These are phyloP conservation scores for Polypterus senegalus DNA, from an alignment of 2,113 vertebrate species.

Conservation along the genomic window DNA sequence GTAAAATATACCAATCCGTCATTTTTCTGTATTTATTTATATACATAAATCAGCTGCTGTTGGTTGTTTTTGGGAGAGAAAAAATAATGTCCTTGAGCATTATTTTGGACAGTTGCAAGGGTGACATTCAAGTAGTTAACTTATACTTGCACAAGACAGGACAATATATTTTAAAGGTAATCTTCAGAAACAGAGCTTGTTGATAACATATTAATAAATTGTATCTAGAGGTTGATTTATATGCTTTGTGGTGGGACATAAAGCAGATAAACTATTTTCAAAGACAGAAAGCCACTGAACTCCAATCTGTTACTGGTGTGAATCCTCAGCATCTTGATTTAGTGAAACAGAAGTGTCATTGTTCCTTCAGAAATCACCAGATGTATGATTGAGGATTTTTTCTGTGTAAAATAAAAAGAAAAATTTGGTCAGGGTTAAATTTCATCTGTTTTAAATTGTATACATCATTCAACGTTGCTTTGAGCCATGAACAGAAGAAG, in stretches of 20 bases:
- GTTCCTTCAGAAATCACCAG: too few relatives aligned
- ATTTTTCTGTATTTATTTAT: too few relatives aligned
- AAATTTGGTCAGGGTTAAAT: too few relatives aligned
- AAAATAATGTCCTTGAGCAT: background rate
- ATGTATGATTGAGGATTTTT: too few relatives aligned
- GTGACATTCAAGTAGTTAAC: background rate
- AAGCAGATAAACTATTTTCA: background rate
- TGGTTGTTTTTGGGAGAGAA: too few relatives aligned
- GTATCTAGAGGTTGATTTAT: background rate
- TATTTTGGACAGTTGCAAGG: background rate
- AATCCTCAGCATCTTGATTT: background rate
- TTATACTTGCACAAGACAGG: background rate
- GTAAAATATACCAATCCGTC: too few relatives aligned
- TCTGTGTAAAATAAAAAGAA: too few relatives aligned
- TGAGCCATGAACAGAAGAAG: too few relatives aligned
- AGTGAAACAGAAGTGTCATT: too few relatives aligned
- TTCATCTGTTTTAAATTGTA: too few relatives aligned
- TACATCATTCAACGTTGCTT: too few relatives aligned
- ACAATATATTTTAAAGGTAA: slow-evolving; percentile 2
- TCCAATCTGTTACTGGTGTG: background rate
- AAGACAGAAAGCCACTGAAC: background rate
- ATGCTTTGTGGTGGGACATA: background rate
- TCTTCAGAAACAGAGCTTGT: slow-evolving; percentile 1
- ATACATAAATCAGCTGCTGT: too few relatives aligned
- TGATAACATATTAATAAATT: background rate